Evolutionary conservation across 2,888 invertebrate genomes (phyloP).

Genomic region (Ariolimax columbianus): DNA sequence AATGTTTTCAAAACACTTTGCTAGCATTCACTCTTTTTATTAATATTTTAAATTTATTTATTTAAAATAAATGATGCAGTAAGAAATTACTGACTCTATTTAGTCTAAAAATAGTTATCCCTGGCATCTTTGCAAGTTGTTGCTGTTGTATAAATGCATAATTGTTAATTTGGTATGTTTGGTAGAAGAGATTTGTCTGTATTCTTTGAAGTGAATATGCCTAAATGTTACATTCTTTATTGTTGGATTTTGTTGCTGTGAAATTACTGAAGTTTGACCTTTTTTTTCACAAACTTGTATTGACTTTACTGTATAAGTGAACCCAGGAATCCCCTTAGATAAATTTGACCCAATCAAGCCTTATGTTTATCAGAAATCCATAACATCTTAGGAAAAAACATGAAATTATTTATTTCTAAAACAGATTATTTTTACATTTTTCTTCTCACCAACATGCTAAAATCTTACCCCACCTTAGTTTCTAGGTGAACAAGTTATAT

Average conservation of each 20-base stretch:
- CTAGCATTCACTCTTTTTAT: background rate
- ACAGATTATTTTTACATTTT: no score
- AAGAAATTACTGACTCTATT: background rate
- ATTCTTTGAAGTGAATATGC: background rate
- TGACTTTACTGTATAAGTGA: background rate
- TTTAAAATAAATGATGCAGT: background rate
- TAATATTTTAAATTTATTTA: background rate
- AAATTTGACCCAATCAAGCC: background rate
- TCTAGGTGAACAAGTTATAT: no score
- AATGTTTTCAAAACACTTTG: background rate
- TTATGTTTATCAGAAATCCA: no score
- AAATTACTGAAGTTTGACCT: constrained; percentile 28
- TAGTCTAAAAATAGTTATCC: background rate
- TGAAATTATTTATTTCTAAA: no score
- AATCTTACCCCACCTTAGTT: no score
- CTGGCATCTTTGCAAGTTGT: constrained; percentile 29
- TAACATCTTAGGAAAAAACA: no score
- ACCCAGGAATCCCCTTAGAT: background rate
- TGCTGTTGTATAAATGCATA: constrained; percentile 36
- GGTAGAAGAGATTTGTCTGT: background rate
- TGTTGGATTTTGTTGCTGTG: background rate
- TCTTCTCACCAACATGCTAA: no score
- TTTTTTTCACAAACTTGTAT: background rate
- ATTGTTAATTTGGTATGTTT: background rate
- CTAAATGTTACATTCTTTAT: background rate